Evolutionary conservation across 2,797 vertebrate species (phyloP).

Genomic region (Cottoperca gobio): DNA sequence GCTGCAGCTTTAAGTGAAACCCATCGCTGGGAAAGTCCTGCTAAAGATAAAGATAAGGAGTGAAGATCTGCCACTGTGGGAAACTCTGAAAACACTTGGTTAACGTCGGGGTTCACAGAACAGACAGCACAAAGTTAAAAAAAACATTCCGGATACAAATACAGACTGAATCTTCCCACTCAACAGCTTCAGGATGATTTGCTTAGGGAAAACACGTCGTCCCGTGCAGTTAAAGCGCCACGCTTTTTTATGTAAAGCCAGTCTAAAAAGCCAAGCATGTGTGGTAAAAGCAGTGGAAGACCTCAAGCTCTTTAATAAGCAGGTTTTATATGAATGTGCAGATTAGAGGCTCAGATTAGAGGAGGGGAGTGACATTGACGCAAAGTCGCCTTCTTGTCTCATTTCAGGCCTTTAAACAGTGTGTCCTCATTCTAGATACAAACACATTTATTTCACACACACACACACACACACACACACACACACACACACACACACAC

Average conservation of each 20-base stretch:
- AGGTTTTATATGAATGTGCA: slow-evolving; percentile 53
- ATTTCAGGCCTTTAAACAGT: slow-evolving; percentile 20
- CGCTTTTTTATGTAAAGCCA: slow-evolving; percentile 26
- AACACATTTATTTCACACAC: background rate
- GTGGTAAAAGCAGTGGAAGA: slow-evolving; percentile 16
- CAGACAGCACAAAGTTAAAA: slow-evolving; percentile 1
- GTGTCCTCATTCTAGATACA: background rate
- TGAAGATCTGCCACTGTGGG: background rate
- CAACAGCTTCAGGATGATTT: slow-evolving; percentile 32
- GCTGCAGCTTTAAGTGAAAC: background rate
- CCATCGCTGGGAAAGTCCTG: background rate
- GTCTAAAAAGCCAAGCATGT: background rate
- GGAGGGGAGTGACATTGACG: slow-evolving; percentile 34
- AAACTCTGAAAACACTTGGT: background rate
- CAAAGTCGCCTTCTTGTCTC: slow-evolving; percentile 40
- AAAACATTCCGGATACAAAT: slow-evolving; percentile 16
- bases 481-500: too few species aligned
- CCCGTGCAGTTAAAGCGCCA: slow-evolving; percentile 10
- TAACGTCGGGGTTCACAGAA: background rate
- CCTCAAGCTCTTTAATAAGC: slow-evolving; percentile 62
- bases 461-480: too few species aligned
- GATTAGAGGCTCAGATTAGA: slow-evolving; percentile 71
- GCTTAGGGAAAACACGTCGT: slow-evolving; percentile 29
- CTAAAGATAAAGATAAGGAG: background rate
- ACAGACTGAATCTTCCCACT: slow-evolving; percentile 31